A percentile compares a stretch with the other conserved stretches of the same genome.
These are phyloP conservation scores for Blastomussa wellsi DNA, from an alignment of 92 coral and sea anemone genomes.

Conservation along the genomic window DNA sequence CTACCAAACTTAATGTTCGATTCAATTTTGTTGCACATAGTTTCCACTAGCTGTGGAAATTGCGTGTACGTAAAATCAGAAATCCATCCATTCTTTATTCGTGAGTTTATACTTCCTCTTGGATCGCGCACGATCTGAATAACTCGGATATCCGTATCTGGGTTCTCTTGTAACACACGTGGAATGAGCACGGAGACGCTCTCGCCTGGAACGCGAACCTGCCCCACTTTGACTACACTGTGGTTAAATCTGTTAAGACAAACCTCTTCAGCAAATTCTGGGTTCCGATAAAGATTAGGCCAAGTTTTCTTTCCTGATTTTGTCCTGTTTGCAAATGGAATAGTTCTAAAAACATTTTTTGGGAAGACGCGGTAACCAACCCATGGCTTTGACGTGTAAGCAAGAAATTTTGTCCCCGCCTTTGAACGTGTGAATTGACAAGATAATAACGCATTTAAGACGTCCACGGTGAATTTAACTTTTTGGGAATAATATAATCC, in stretches of 20 bases:
- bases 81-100: constrained; percentile 40
- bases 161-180: constrained; percentile 22
- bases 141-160: constrained; percentile 36
- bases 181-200: constrained; percentile 17
- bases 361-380: not conserved
- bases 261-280: constrained; percentile 37
- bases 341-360: constrained; percentile 22
- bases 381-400: constrained; percentile 6
- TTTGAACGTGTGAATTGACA: constrained; percentile 30
- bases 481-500: not conserved
- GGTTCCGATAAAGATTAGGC: constrained; percentile 17
- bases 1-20: constrained; percentile 23
- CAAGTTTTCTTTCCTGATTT: not conserved
- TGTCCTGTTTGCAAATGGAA: not conserved
- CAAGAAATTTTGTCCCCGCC: constrained; percentile 25
- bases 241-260: constrained; percentile 37
- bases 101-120: constrained; percentile 44
- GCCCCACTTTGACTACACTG: constrained; percentile 44
- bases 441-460: constrained; percentile 34
- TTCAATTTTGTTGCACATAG: constrained; percentile 14
- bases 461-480: constrained; percentile 2
- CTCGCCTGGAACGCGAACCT: constrained; percentile 30
- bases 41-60: not conserved
- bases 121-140: constrained; percentile 52
- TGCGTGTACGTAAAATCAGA: constrained; percentile 33